A percentile compares a stretch with the other conserved stretches of the same genome.
Conservation (phyloP, 37 sponge, comb jelly and placozoan genomes). For the Corticium candelabrum region DNA sequence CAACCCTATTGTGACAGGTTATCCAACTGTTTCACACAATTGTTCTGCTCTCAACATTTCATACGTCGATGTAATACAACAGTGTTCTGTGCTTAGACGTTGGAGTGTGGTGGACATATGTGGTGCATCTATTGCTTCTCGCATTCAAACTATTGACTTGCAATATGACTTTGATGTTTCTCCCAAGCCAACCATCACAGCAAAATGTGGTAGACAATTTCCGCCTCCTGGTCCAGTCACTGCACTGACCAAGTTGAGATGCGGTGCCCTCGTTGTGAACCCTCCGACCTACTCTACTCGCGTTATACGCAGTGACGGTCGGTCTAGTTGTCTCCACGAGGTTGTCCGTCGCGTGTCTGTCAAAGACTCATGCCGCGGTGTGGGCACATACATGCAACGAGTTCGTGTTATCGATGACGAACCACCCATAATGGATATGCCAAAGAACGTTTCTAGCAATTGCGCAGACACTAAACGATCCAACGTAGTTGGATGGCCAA, state of each 20-base stretch:
- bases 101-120: neutral
- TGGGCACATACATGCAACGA: neutral
- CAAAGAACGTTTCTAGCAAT: neutral
- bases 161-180: neutral
- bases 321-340: neutral
- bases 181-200: neutral
- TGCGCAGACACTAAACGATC: neutral
- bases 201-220: neutral
- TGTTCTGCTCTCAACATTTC: neutral
- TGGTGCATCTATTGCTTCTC: neutral
- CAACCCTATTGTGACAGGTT: neutral
- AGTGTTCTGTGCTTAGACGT: neutral
- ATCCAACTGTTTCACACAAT: neutral
- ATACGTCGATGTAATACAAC: neutral
- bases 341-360: neutral
- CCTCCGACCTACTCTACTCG: neutral
- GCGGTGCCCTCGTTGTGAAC: neutral
- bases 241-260: neutral
- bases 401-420: neutral
- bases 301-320: neutral
- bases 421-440: neutral
- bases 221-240: no score
- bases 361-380: neutral
- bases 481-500: neutral
- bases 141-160: neutral